Percentiles rank a stretch among this genome's conserved stretches.
These are phyloP conservation scores for Hippasteria phrygiana DNA, from an alignment of 53 echinoderm and acorn worm species.

Conservation along the genomic window DNA sequence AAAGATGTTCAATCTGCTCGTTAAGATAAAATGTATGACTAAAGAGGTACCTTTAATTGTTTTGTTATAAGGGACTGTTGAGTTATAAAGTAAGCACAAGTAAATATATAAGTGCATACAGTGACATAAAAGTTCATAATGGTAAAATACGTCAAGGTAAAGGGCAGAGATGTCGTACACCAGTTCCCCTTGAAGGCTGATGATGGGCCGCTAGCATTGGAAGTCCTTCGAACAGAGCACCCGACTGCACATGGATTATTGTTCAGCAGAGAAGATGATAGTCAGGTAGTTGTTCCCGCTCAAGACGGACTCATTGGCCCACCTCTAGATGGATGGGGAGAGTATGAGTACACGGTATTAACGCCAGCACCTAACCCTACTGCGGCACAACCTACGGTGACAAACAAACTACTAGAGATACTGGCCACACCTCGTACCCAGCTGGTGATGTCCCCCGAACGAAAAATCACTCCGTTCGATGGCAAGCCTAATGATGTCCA, in stretches of 20 bases:
- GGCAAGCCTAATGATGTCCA: too few species aligned
- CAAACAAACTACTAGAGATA: background rate
- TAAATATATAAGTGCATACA: too few species aligned
- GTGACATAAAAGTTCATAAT: too few species aligned
- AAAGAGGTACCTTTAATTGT: too few species aligned
- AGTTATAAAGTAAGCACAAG: too few species aligned
- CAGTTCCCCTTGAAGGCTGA: background rate
- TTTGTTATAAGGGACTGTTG: too few species aligned
- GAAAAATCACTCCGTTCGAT: slow-evolving; percentile 11
- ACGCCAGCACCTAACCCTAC: background rate
- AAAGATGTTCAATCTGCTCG: too few species aligned
- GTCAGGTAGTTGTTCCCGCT: background rate
- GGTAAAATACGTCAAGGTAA: background rate
- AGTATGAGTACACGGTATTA: background rate
- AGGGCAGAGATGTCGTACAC: background rate
- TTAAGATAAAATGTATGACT: too few species aligned
- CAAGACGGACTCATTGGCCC: background rate
- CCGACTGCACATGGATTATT: background rate
- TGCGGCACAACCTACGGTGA: background rate
- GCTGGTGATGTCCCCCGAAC: slow-evolving; percentile 33
- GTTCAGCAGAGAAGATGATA: background rate
- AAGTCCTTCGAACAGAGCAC: background rate
- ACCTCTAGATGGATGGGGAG: slow-evolving; percentile 29
- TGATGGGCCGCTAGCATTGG: background rate
- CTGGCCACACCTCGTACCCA: background rate